Percentiles rank a stretch among this genome's conserved stretches.
These are phyloP conservation scores for Dinomys branickii DNA, from an alignment of 2,113 vertebrate species.

Conservation along the genomic window DNA sequence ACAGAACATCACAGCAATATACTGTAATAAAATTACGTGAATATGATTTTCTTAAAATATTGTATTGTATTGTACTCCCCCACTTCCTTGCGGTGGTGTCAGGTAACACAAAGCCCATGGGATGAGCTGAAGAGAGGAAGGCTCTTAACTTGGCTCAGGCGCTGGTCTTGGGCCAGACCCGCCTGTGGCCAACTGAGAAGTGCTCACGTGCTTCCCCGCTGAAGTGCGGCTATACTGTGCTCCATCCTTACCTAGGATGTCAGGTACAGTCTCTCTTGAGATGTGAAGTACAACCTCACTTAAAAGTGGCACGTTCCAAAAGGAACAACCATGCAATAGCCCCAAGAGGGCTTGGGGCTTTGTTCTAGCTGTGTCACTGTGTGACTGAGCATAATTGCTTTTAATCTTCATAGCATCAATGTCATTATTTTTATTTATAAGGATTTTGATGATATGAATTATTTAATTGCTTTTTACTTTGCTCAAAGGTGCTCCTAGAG, in stretches of 20 bases:
- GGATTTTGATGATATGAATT: background rate
- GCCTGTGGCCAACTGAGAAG: background rate
- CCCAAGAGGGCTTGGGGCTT: background rate
- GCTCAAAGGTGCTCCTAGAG: background rate
- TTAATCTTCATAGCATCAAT: background rate
- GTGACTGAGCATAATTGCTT: background rate
- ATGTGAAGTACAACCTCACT: background rate
- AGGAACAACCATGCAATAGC: background rate
- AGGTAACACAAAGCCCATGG: background rate
- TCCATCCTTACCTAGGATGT: background rate
- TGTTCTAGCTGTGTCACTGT: background rate
- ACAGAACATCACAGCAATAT: background rate
- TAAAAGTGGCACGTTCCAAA: background rate
- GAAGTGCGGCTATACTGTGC: background rate
- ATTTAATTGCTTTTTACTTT: conserved; percentile 36
- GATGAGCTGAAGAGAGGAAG: background rate
- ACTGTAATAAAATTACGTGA: background rate
- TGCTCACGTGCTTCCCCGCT: background rate
- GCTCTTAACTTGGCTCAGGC: background rate
- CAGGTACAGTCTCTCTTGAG: background rate
- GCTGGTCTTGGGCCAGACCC: background rate
- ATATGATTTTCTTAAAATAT: background rate
- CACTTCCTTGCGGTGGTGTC: background rate
- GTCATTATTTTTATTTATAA: conserved; percentile 18
- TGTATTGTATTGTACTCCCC: background rate